Evolutionary conservation across 2,113 vertebrate species (phyloP).

Genomic region (Gadus chalcogrammus): DNA sequence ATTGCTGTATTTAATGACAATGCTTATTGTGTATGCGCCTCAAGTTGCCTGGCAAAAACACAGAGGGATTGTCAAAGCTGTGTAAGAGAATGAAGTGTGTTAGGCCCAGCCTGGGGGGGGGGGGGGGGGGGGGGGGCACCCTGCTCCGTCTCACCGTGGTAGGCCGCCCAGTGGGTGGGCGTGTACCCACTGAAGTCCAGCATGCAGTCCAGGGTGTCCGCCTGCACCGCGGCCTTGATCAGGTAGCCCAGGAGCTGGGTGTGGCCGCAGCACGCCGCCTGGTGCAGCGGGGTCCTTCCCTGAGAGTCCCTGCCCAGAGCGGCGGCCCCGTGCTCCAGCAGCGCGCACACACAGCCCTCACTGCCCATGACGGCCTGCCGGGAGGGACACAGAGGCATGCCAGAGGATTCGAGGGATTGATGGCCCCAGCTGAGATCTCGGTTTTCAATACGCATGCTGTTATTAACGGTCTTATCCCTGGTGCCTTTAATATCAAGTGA

Average conservation of each 20-base stretch:
- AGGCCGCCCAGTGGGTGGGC: constrained; percentile 94
- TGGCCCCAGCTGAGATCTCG: not conserved
- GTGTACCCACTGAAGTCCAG: constrained; percentile 91
- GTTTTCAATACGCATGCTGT: not conserved
- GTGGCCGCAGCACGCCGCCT: constrained; percentile 88
- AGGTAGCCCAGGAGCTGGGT: constrained; percentile 76
- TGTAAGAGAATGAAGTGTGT: no score
- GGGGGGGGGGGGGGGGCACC: not conserved
- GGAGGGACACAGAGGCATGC: not conserved
- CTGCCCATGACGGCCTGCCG: constrained; percentile 83
- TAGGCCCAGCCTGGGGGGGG: no score
- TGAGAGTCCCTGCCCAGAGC: constrained; percentile 87
- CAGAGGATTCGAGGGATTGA: not conserved
- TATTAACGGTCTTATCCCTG: no score
- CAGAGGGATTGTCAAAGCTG: not conserved
- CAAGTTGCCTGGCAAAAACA: not conserved
- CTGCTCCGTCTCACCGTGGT: constrained; percentile 78
- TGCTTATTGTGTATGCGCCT: not conserved
- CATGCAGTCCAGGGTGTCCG: constrained; percentile 86
- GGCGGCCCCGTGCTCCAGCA: constrained; percentile 90
- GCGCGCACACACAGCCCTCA: constrained; percentile 84
- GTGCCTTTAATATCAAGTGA: no score
- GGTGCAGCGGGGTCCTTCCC: constrained; percentile 88
- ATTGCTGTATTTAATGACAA: not conserved
- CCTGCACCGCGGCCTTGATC: constrained; percentile 81